These are phyloP conservation scores for Orgyia antiqua DNA, from an alignment of 2,888 invertebrate genomes.

Conservation along the genomic window DNA sequence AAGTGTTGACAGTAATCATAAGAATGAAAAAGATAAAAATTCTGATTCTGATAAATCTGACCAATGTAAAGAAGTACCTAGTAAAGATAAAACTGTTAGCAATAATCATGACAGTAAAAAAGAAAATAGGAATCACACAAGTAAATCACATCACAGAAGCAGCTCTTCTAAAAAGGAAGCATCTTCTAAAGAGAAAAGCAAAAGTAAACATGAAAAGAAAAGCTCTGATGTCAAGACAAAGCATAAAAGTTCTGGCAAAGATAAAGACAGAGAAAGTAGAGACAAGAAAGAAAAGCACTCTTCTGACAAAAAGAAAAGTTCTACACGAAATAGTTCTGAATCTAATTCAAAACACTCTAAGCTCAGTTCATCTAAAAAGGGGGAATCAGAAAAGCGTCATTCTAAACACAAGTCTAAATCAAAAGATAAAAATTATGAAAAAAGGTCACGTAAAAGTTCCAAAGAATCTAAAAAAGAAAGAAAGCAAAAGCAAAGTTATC, in stretches of 20 bases:
- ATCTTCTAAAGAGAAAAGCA: constrained; percentile 22
- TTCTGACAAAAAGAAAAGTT: constrained; percentile 38
- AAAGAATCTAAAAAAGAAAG: constrained; percentile 42
- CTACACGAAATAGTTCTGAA: constrained; percentile 34
- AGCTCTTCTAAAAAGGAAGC: constrained; percentile 38
- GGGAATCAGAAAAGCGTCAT: constrained; percentile 34
- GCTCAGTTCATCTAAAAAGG: constrained; percentile 32
- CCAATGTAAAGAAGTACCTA: no score
- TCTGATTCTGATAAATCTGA: no score
- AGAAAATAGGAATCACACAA: constrained; percentile 23
- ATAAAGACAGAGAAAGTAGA: constrained; percentile 41
- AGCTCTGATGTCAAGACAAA: constrained; percentile 43
- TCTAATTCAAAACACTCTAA: constrained; percentile 34
- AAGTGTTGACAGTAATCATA: constrained; percentile 24
- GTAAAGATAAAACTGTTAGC: no score
- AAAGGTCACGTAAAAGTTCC: constrained; percentile 41
- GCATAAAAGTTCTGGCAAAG: constrained; percentile 52
- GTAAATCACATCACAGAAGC: constrained; percentile 33
- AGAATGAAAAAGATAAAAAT: constrained; percentile 21
- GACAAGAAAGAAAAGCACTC: constrained; percentile 41
- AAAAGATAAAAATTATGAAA: constrained; percentile 30
- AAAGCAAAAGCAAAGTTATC: constrained; percentile 27
- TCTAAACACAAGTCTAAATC: constrained; percentile 33
- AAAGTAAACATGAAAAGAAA: constrained; percentile 33
- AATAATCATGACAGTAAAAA: no score